Evolutionary conservation across 2,797 vertebrate genomes (phyloP), one percentile per base, ranked within the genome.

Genomic region (Micromesistius poutassou): DNA sequence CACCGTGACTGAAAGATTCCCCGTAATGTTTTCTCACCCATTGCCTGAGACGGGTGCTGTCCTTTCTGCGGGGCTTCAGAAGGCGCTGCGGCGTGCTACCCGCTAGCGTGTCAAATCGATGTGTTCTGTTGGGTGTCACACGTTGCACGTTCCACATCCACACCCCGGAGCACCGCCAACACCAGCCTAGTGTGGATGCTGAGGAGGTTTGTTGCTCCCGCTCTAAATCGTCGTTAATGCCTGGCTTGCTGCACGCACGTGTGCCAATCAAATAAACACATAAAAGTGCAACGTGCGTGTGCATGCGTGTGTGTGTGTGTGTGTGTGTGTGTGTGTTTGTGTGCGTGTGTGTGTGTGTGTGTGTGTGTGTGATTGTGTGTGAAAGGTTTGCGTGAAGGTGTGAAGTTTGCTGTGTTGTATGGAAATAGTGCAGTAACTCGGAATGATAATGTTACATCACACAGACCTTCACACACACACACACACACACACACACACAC

Each of bases 41-140:
- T 22, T 14, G 19, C 46, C 74, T 68, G 74, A 28, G 71, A 50
- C 50, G 5, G 5, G 30, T 66, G 8, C 31, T 33, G 19, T 62
- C 66, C 28, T 50, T 25, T 55, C 46, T 55, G 16, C 16, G 40
- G 14, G 12, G 12, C 40, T 13, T 42, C 14, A 42, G 14, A 0
- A 42, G 12, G 40, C 10, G 40, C 30, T 33, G 22, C 30, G 70
- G 31, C 72, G 70, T 35, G 77, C 35, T 76, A 36, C n/a, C 30
- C 72, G 71, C 35, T 73, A 75, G 66, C 42, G 74, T 72, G 72
- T 83, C 82, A 79, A 31, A 85, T 82, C 80, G 79, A 66, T 84
- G 40, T 38, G 73, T 76, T 46, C 13, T 78, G n/a, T 75, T 55
- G 25, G 71, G 35, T 42, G 71, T 36, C 38, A 72, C 8, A 6